These are phyloP conservation scores for Helicoverpa assulta DNA, from an alignment of 2,888 invertebrate genomes.

Conservation along the genomic window DNA sequence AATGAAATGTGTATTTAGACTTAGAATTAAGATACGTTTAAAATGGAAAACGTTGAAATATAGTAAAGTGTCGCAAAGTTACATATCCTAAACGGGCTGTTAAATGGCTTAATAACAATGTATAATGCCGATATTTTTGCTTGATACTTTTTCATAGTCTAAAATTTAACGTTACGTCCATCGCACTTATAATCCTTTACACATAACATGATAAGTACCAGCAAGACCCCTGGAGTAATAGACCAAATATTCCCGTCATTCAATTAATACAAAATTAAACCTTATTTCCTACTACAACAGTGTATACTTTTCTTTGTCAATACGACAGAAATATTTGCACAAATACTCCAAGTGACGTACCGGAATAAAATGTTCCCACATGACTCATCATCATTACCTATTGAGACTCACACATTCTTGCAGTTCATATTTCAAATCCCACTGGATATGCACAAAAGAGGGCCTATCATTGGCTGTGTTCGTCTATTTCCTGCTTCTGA, in stretches of 20 bases:
- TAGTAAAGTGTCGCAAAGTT: too few species aligned
- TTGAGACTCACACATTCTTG: background rate
- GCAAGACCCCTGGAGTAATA: background rate
- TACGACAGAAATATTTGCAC: background rate
- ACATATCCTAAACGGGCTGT: too few species aligned
- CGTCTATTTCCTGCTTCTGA: too few species aligned
- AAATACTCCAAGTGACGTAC: background rate
- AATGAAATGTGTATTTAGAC: too few species aligned
- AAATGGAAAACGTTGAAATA: too few species aligned
- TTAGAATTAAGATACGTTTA: too few species aligned
- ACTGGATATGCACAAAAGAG: too few species aligned
- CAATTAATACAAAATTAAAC: background rate
- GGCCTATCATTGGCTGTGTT: too few species aligned
- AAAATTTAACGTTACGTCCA: slow-evolving; percentile 6
- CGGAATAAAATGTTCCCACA: slow-evolving; percentile 14
- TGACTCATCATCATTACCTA: background rate
- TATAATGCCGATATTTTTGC: too few species aligned
- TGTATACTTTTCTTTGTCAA: background rate
- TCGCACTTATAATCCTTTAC: slow-evolving; percentile 15
- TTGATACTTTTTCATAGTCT: slow-evolving; percentile 2
- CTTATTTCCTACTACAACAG: background rate
- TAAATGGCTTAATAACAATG: too few species aligned
- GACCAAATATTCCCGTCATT: background rate
- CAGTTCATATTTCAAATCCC: background rate
- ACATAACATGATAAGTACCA: background rate